Conservation (phyloP, 2,888 invertebrate species). For the Drosophila phalerata region DNA sequence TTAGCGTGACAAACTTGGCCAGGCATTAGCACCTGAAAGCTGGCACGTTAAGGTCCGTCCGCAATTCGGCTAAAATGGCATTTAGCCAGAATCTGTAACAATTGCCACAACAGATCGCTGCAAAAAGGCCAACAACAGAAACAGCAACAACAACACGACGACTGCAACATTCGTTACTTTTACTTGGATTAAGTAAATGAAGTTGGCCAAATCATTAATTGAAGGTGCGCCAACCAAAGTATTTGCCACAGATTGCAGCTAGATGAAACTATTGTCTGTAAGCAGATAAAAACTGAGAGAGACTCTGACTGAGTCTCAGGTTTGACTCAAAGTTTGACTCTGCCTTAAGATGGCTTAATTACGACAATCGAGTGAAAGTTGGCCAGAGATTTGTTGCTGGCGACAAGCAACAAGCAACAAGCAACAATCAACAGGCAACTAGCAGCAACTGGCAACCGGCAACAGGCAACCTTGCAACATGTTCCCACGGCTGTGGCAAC, state of each 20-base stretch:
- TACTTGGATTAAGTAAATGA: constrained; percentile 50
- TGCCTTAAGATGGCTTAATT: constrained; percentile 63
- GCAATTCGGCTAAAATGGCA: constrained; percentile 45
- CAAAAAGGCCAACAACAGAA: constrained; percentile 23
- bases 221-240: constrained; percentile 66
- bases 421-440: constrained; percentile 14
- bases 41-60: constrained; percentile 17
- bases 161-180: constrained; percentile 38
- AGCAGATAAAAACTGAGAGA: constrained; percentile 54
- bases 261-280: constrained; percentile 71
- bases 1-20: constrained; percentile 47
- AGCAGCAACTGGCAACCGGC: constrained; percentile 27
- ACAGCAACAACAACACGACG: neutral
- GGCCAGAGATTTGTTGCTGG: constrained; percentile 28
- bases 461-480: constrained; percentile 33
- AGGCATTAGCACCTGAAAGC: constrained; percentile 44
- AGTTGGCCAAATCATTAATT: constrained; percentile 69
- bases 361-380: constrained; percentile 67
- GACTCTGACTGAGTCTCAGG: constrained; percentile 6
- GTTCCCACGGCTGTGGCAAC: constrained; percentile 71
- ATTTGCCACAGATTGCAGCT: constrained; percentile 53
- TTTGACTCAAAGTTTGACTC: constrained; percentile 1
- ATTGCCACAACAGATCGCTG: constrained; percentile 14
- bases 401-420: constrained; percentile 19
- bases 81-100: constrained; percentile 38